phyloP scores from a whole-genome alignment of 2,113 vertebrate species.

The Xenopus tropicalis region UCB_Xtro_10.0 CM004443.2:81626001-81626500 shows the following conservation, averaged over 20 bases:
- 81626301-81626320: conserved; percentile 78
- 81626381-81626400: no score
- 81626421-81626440: no score
- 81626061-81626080: conserved; percentile 93
- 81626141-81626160: conserved; percentile 85
- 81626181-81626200: conserved; percentile 83
- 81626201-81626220: not conserved
- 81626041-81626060: conserved; percentile 79
- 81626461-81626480: no score
- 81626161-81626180: conserved; percentile 89
- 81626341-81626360: no score
- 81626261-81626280: conserved; percentile 73
- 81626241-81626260: not conserved
- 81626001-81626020: no score
- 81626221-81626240: not conserved
- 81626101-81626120: conserved; percentile 83
- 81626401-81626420: no score
- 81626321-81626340: not conserved
- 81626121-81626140: conserved; percentile 87
- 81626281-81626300: conserved; percentile 88
- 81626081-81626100: conserved; percentile 86
- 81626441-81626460: no score
- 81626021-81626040: conserved; percentile 88
- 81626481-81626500: no score
- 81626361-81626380: no score